A percentile compares a stretch with the other conserved stretches of the same genome.
Conservation (phyloP, 2,797 vertebrate genomes). For the Enteromius unitaeniatus region DNA sequence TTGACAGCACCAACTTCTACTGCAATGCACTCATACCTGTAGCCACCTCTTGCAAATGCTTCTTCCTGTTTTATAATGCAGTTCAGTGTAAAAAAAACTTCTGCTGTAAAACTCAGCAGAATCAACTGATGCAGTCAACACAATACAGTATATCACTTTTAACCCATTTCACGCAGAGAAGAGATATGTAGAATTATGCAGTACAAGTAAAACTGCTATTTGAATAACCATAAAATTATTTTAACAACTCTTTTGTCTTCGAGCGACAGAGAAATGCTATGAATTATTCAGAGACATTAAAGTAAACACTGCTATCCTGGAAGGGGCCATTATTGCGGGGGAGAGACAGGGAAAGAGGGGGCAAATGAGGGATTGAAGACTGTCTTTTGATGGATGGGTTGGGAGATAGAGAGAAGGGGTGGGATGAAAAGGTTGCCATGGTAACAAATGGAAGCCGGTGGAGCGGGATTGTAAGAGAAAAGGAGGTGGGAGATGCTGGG, state of each 20-base stretch:
- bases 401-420: slow-evolving; percentile 47
- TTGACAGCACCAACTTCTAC: background rate
- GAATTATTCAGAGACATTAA: slow-evolving; percentile 70
- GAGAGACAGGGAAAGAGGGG: slow-evolving; percentile 10
- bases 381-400: slow-evolving; percentile 28
- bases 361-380: slow-evolving; percentile 28
- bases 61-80: background rate
- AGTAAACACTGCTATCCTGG: slow-evolving; percentile 43
- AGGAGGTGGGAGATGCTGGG: slow-evolving; percentile 29
- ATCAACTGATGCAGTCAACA: background rate
- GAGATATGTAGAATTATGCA: slow-evolving; percentile 1
- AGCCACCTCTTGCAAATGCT: background rate
- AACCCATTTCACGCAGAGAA: background rate
- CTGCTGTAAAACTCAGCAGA: slow-evolving; percentile 1
- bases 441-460: slow-evolving; percentile 77
- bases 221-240: slow-evolving; percentile 1
- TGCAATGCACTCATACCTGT: slow-evolving; percentile 27
- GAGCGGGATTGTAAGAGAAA: slow-evolving; percentile 43
- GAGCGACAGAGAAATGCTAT: slow-evolving; percentile 55
- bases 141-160: background rate
- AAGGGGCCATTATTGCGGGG: slow-evolving; percentile 40
- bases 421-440: slow-evolving; percentile 77
- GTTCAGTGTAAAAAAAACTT: background rate
- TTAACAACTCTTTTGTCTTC: slow-evolving; percentile 27
- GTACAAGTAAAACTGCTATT: slow-evolving; percentile 15